Base-by-base conservation (phyloP, 2,888 invertebrate genomes). In the Synanthedon formicaeformis region DNA sequence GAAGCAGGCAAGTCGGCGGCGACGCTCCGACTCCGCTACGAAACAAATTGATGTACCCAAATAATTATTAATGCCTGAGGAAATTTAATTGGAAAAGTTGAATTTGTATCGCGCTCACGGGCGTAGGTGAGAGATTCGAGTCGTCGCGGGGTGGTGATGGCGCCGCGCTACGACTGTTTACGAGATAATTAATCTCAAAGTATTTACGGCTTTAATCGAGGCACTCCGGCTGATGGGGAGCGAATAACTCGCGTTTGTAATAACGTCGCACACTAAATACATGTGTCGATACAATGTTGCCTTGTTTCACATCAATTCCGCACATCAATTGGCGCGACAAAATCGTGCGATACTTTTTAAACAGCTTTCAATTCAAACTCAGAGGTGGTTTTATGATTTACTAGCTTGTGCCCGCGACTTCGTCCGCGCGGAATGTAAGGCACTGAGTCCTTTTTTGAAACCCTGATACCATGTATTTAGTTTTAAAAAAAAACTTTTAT, bases 41-140 rank as follows among this genome's bases (percentile, higher is more conserved):
- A 85, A 87, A 88, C 87, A 88, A 88, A 88, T 88, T 88, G 88
- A 88, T 88, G 88, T 88, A 88, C 87, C 88, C 84, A 86, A 87
- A 88, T 87, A 88, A 88, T 88, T 88, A 88, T 88, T 88, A 87
- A 88, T 88, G 88, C 88, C 85, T 88, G 87, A 88, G 85, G 87
- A 88, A 88, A 88, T 88, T 88, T 88, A 88, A 88, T 88, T 88
- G 88, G 88, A 88, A 88, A 88, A 88, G 88, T 88, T 88, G 87
- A 87, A 88, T 87, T 86, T 84, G 86, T 87, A 84, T 83, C 86
- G 80, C 79, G 83, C 79, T 82, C 80, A 82, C 85, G 84, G 23
- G 83, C 81, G 84, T 85, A 86, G 86, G 87, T 86, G 85, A 82
- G 84, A 83, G 84, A 81, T 82, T 79, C 76, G 78, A 80, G 81